Percentiles rank a stretch among this genome's conserved stretches.
phyloP scores from a whole-genome alignment of 2,797 vertebrate genomes.

The Phrynocephalus vlangalii region DNA sequence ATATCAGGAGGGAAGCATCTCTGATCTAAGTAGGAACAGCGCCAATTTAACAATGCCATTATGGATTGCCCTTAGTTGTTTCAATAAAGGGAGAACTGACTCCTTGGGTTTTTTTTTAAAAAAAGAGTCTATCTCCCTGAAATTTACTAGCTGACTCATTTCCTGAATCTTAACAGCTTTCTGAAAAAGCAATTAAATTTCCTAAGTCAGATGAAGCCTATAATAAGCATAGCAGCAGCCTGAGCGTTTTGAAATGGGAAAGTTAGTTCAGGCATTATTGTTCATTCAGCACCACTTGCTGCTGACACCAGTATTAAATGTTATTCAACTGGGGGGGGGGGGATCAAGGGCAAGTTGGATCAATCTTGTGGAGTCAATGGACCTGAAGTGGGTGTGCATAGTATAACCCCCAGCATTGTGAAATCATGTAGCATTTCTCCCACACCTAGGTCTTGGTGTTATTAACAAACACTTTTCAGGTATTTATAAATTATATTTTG shows the following conservation, averaged over 20 bases:
- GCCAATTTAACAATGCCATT: constrained; percentile 31
- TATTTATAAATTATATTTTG: neutral
- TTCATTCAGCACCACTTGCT: constrained; percentile 8
- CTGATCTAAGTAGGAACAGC: constrained; percentile 29
- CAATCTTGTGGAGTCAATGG: neutral
- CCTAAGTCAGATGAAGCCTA: constrained; percentile 53
- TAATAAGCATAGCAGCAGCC: constrained; percentile 48
- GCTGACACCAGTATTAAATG: neutral
- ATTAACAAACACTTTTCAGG: neutral
- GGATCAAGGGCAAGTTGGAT: neutral
- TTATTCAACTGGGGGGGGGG: neutral
- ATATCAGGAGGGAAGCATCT: neutral
- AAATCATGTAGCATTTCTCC: neutral
- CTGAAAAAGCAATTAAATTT: constrained; percentile 68
- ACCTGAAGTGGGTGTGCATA: constrained; percentile 2
- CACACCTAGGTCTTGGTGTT: neutral
- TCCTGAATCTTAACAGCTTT: constrained; percentile 61
- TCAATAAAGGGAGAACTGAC: constrained; percentile 36
- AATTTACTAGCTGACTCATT: constrained; percentile 55
- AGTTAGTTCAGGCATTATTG: constrained; percentile 29
- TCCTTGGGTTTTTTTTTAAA: constrained; percentile 8
- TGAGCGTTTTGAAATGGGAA: constrained; percentile 28
- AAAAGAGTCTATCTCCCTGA: constrained; percentile 66
- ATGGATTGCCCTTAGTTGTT: constrained; percentile 30
- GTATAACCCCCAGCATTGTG: neutral